Base-by-base conservation (phyloP, 2,888 invertebrate species). In the Leucophora obtusa region DNA sequence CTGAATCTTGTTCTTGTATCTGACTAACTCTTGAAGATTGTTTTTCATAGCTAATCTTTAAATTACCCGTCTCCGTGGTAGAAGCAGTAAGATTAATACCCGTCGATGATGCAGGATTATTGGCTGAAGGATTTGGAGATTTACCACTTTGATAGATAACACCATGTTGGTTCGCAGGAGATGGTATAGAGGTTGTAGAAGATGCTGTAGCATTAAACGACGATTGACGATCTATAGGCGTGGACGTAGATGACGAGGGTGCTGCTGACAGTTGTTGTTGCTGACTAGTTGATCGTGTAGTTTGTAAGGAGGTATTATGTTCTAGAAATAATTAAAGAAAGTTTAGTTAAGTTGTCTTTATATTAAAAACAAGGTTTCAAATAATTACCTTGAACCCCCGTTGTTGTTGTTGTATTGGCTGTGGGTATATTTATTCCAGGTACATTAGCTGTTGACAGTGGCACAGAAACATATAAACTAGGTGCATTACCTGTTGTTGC, bases 401-500 rank as follows among this genome's bases (percentile, higher is more conserved):
- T 66, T 68, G 74, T 58, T 70, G 72, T 82, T 38, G 28, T 66
- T 75, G 83, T 80, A 68, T 84, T 87, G 63, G 83, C 78, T 68
- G 87, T 84, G 74, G 89, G 90, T 84, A 91, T 85, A 86, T 87
- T 91, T 72, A 91, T 87, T 82, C 90, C 91, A 89, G 90, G 90
- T 89, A 90, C 89, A 87, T 89, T 90, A 70, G 91, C 90, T 63
- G 89, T 89, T 77, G 92, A 91, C 82, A 94, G 87, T 81, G 94
- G 93, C 83, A 94, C 93, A 24, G 93, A 93, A 18, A 94, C 93
- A 65, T 93, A 93, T 83, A 94, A 92, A 88, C 92, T 92, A 38
- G 91, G 91, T 33, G 91, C 90, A 85, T 85, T 83, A 82, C 84
- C 63, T 74, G 83, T 83, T 43, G 82, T 83, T 43, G 82, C 35